Evolutionary conservation across 2,888 invertebrate genomes (phyloP), one percentile per base, ranked within the genome.

Genomic region (Stenoptilia bipunctidactyla): DNA sequence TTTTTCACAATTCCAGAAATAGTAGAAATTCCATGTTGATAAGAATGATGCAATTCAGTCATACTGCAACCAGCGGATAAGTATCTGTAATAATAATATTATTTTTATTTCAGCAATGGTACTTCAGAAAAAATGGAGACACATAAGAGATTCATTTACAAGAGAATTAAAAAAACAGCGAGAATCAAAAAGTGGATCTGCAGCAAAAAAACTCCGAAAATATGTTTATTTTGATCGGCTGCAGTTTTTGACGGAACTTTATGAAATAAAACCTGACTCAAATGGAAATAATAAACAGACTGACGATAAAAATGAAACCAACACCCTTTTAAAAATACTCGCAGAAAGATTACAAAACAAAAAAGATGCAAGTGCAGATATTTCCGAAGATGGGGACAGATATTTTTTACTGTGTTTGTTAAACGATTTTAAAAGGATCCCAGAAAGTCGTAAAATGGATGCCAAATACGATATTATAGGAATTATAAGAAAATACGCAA

Each of bases 81-180:
- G n/a, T n/a, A 51, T 47, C 50, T 53, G 50, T 50, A 53, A 52
- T 45, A 49, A 51, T n/a, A n/a, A 30, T 35, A 39, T 43, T 41
- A 46, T 41, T 39, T 13, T 14, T 14, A 6, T 35, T 9, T 8
- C 30, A 30, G 30, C 10, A 10, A 30, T n/a, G 3, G 10, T 8
- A 30, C 10, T 58, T 41, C 52, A 57, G 47, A 56, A 52, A 41
- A 58, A 56, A 51, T 57, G 55, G 56, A 58, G 56, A 37, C 56
- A 10, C 50, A 55, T 9, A 56, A 58, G 43, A 53, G 56, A 43
- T 47, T 49, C 40, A 46, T 44, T n/a, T 45, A n/a, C n/a, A 55
- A 48, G 52, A 56, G 41, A 50, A 50, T 48, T 48, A 44, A 46
- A 53, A 49, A 46, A 46, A 51, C 47, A 49, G 49, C 46, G 50